A percentile compares a stretch with the other conserved stretches of the same genome.
Evolutionary conservation across 1,140 invertebrate genomes (phyloP).

Genomic region (Phortica variegata): DNA sequence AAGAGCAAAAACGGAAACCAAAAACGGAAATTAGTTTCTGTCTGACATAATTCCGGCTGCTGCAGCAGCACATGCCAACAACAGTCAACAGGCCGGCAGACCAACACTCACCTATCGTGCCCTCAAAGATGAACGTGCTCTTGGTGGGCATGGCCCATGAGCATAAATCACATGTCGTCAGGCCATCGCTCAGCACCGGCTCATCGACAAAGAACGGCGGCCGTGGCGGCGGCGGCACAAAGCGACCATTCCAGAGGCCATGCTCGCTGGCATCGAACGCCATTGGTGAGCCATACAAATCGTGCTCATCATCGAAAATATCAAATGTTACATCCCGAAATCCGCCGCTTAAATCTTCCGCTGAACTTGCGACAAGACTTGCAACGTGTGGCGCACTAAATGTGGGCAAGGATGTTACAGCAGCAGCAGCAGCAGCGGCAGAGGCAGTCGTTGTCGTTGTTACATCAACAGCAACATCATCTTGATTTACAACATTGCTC

Average conservation of each 20-base stretch:
- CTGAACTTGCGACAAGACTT: conserved; percentile 48
- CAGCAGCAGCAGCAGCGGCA: conserved; percentile 4
- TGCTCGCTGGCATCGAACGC: conserved; percentile 64
- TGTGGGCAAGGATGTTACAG: conserved; percentile 25
- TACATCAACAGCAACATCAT: conserved; percentile 18
- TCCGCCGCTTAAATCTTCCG: conserved; percentile 40
- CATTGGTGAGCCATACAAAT: conserved; percentile 61
- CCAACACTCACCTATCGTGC: conserved; percentile 48
- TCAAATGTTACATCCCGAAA: conserved; percentile 53
- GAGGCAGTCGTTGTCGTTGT: conserved; percentile 5
- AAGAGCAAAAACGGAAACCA: conserved; percentile 3
- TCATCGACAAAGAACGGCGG: conserved; percentile 67
- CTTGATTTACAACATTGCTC: conserved; percentile 49
- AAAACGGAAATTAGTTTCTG: conserved; percentile 7
- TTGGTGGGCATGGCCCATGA: conserved; percentile 64
- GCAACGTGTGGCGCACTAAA: conserved; percentile 46
- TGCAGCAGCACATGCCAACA: neutral
- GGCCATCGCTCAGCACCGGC: conserved; percentile 63
- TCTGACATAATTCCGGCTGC: conserved; percentile 1
- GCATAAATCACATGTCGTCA: conserved; percentile 72
- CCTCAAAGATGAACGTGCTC: conserved; percentile 55
- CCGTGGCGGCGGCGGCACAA: conserved; percentile 68
- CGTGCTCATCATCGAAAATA: conserved; percentile 61
- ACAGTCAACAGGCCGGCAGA: neutral
- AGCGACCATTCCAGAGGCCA: conserved; percentile 67